phyloP scores from a whole-genome alignment of 2,888 invertebrate genomes.

The Dolichomitus sp. region DNA sequence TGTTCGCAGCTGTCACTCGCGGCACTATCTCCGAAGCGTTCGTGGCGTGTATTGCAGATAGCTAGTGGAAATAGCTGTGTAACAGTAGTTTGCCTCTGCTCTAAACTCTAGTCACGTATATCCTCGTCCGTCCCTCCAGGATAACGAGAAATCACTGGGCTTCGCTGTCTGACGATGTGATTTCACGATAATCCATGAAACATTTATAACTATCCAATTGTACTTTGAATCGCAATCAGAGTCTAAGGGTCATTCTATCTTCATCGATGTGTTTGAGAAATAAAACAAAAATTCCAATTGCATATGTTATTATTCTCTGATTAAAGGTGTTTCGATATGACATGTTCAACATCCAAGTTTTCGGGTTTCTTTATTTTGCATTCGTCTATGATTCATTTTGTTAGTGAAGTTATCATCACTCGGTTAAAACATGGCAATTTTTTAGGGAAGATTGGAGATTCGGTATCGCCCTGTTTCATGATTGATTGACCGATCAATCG shows the following conservation, averaged over 20 bases:
- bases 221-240: background rate
- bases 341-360: background rate
- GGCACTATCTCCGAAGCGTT: conserved; percentile 53
- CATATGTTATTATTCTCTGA: background rate
- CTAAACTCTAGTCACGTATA: conserved; percentile 11
- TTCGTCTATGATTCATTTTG: background rate
- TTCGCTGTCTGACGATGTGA: background rate
- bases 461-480: background rate
- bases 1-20: conserved; percentile 67
- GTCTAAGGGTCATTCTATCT: background rate
- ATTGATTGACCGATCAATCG: background rate
- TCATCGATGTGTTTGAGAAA: background rate
- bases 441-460: background rate
- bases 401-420: background rate
- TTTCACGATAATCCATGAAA: conserved; percentile 11
- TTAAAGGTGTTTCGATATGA: background rate
- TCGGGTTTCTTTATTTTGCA: background rate
- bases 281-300: background rate
- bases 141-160: conserved; percentile 22
- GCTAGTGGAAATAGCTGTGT: background rate
- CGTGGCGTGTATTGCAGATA: conserved; percentile 12
- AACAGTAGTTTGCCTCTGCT: background rate
- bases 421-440: background rate
- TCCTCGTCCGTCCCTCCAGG: background rate
- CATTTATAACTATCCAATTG: background rate